Percentiles rank a stretch among this genome's conserved stretches.
Conservation (phyloP, 1,140 invertebrate species). For the Sarcophaga peregrina region DNA sequence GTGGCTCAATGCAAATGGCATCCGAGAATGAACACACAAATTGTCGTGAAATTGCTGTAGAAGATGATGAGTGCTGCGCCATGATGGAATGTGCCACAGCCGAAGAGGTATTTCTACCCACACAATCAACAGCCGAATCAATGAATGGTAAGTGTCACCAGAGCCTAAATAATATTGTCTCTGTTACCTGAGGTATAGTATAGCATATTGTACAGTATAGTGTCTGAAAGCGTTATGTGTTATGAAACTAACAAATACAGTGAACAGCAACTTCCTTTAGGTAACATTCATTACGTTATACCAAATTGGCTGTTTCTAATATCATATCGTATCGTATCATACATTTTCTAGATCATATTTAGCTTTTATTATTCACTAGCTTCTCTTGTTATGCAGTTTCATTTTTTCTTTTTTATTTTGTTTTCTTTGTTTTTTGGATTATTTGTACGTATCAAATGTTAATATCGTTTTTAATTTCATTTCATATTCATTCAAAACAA, state of each 20-base stretch:
- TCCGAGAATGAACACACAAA: conserved; percentile 71
- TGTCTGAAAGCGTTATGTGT: neutral
- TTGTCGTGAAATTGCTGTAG: conserved; percentile 75
- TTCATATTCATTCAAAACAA: conserved; percentile 29
- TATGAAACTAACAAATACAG: too few relatives aligned
- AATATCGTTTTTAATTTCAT: conserved; percentile 30
- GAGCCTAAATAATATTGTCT: neutral
- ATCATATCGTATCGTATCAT: conserved; percentile 25
- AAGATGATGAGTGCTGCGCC: conserved; percentile 83
- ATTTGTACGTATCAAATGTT: conserved; percentile 28
- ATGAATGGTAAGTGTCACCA: conserved; percentile 38
- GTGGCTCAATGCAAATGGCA: conserved; percentile 71
- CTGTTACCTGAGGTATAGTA: neutral
- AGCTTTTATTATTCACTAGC: conserved; percentile 33
- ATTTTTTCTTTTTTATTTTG: neutral
- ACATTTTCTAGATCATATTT: conserved; percentile 36
- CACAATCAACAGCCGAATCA: conserved; percentile 56
- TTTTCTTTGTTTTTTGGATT: conserved; percentile 35
- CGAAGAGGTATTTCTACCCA: conserved; percentile 19
- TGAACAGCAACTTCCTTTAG: neutral
- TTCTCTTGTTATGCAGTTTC: neutral
- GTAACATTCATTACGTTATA: neutral
- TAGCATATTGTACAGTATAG: neutral
- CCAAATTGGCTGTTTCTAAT: neutral
- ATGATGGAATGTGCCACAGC: conserved; percentile 71